Percentiles rank a stretch among this genome's conserved stretches.
Conservation (phyloP, 2,888 invertebrate genomes). For the Meteorus colon region DNA sequence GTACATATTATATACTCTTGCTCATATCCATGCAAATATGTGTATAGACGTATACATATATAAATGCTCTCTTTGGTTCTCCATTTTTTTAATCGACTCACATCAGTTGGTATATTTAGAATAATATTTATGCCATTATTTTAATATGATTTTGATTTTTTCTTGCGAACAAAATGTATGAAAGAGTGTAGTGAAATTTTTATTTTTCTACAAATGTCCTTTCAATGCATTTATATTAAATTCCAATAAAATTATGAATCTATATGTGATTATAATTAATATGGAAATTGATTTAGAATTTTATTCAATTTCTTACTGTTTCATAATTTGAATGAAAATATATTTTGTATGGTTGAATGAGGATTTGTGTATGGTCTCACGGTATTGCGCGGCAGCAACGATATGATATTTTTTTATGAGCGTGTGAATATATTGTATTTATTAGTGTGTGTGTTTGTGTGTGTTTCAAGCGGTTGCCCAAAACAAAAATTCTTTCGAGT, state of each 20-base stretch:
- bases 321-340: neutral
- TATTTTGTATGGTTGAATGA: neutral
- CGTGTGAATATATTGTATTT: slow-evolving; percentile 55
- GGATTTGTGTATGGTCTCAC: neutral
- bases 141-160: neutral
- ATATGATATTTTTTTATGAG: slow-evolving; percentile 35
- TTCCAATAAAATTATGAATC: neutral
- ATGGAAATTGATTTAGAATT: neutral
- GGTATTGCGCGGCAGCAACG: slow-evolving; percentile 9
- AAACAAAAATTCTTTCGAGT: slow-evolving; percentile 43
- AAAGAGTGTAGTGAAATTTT: neutral
- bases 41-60: slow-evolving; percentile 15
- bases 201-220: neutral
- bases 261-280: slow-evolving; percentile 1
- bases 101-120: neutral
- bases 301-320: neutral
- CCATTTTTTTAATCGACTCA: slow-evolving; percentile 26
- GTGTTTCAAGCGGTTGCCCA: slow-evolving; percentile 3
- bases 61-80: neutral
- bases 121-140: neutral
- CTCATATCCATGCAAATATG: slow-evolving; percentile 6
- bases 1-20: slow-evolving; percentile 5
- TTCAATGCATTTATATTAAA: neutral
- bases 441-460: neutral
- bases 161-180: neutral